Base-by-base conservation (phyloP, 1,140 invertebrate species). In the Eriocheir sinensis region DNA sequence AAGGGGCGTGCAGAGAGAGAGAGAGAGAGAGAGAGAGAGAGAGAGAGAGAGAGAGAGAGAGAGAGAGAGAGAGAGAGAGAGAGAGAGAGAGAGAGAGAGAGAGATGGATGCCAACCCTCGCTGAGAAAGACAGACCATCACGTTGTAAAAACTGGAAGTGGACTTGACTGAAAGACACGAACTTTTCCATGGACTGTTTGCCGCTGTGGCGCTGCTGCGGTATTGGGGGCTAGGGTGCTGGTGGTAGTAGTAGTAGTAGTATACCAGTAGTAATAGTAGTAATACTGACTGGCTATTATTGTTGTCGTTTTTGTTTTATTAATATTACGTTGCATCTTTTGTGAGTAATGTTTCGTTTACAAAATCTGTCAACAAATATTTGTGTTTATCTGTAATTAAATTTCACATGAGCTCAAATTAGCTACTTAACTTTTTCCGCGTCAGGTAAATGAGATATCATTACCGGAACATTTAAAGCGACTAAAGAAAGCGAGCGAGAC, bases 1-100 rank as follows among this genome's bases (percentile, higher is more conserved):
- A 53, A 53, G 21, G 2, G 48, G 48, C 12, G 48, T 53, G 48
- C 21, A 21, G 21, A 53, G 48, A 17, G 48, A 21, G 12, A 9
- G 21, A 53, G 48, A 53, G 48, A 53, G 48, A 53, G 48, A 53
- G 60, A 72, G 60, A 72, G 60, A 72, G 60, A 72, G 60, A 72
- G 60, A 72, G 60, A 72, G 60, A 72, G 60, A 72, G 60, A 72
- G 60, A 72, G 60, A 72, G 60, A 72, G 60, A 72, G 60, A 72
- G 60, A 72, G 60, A 72, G 60, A 72, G 60, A 72, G 60, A 72
- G 60, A 72, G 48, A 72, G 60, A 72, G 60, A 72, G 60, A 72
- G 60, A 72, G 60, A 72, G 60, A n/a, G 53, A 27, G 53, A 21
- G 53, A 27, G 53, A 27, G 53, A 21, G 53, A 60, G 27, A 72